Conservation (phyloP, 1,140 invertebrate genomes). For the Heliconius melpomene region DNA sequence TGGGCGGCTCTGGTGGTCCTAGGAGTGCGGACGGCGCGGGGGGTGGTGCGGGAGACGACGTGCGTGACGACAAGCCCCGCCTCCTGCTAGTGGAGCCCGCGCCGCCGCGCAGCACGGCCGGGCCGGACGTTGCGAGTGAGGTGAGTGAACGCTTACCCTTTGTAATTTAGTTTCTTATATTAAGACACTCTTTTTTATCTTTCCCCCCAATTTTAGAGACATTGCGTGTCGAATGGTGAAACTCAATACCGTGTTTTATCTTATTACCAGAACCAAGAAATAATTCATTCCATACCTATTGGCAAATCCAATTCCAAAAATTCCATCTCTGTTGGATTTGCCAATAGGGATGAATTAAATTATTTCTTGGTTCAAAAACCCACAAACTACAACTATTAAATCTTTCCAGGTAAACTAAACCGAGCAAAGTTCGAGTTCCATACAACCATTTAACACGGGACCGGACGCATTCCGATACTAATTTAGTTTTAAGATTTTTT, state of each 20-base stretch:
- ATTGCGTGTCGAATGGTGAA: not conserved
- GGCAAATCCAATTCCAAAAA: too few species aligned
- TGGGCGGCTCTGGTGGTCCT: slow-evolving; percentile 51
- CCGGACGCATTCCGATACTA: slow-evolving; percentile 70
- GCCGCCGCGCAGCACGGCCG: slow-evolving; percentile 49
- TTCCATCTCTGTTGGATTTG: too few species aligned
- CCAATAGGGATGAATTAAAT: too few species aligned
- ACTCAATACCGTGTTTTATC: not conserved
- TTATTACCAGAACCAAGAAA: not conserved
- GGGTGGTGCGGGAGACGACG: slow-evolving; percentile 29
- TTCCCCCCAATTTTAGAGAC: not conserved
- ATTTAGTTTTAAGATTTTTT: slow-evolving; percentile 59
- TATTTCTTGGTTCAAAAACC: too few species aligned
- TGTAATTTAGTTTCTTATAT: too few species aligned
- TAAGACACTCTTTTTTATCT: too few species aligned
- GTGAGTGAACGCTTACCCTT: slow-evolving; percentile 23
- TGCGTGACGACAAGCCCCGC: slow-evolving; percentile 58
- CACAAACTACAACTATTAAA: too few species aligned
- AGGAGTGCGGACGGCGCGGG: slow-evolving; percentile 32
- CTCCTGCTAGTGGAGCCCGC: slow-evolving; percentile 65
- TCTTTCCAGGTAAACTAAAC: slow-evolving; percentile 63
- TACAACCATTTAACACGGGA: slow-evolving; percentile 59
- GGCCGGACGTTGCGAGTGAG: slow-evolving; percentile 14
- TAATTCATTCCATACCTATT: too few species aligned
- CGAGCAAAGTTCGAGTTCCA: slow-evolving; percentile 36